Conservation (phyloP, 1,140 invertebrate genomes). For the Aphidius gifuensis region DNA sequence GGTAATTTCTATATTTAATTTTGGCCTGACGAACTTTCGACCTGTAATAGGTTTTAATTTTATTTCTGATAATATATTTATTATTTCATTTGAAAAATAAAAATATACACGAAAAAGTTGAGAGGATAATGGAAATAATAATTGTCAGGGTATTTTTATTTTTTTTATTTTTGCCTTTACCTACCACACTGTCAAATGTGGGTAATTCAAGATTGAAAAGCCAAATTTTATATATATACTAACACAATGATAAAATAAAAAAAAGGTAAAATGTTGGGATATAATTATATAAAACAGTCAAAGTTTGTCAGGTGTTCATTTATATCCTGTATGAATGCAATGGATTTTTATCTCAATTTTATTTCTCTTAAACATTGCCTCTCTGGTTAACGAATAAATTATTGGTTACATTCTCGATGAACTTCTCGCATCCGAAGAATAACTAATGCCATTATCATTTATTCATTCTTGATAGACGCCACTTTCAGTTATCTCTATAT, state of each 20-base stretch:
- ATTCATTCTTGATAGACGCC: constrained; percentile 23
- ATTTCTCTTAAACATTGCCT: not conserved
- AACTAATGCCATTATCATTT: constrained; percentile 25
- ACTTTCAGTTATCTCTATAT: constrained; percentile 13
- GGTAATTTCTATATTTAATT: constrained; percentile 41
- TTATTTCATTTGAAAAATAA: constrained; percentile 10
- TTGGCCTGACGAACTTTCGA: constrained; percentile 48
- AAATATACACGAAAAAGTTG: constrained; percentile 6
- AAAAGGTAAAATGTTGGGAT: no score
- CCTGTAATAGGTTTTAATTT: constrained; percentile 42
- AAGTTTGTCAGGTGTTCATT: no score
- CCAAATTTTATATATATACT: no score
- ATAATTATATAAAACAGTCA: no score
- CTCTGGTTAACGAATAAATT: constrained; percentile 22
- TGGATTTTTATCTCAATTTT: not conserved
- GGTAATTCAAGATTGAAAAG: no score
- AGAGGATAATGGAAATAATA: not conserved
- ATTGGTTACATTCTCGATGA: constrained; percentile 18
- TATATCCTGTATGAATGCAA: no score
- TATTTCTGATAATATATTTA: constrained; percentile 10
- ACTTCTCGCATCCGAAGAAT: constrained; percentile 20
- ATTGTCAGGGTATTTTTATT: constrained; percentile 12
- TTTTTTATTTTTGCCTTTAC: no score
- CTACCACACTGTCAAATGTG: no score
- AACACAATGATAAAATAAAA: no score